Evolutionary conservation across 2,797 vertebrate species (phyloP), one percentile per base, ranked within the genome.

Genomic region (Pangasius djambal): DNA sequence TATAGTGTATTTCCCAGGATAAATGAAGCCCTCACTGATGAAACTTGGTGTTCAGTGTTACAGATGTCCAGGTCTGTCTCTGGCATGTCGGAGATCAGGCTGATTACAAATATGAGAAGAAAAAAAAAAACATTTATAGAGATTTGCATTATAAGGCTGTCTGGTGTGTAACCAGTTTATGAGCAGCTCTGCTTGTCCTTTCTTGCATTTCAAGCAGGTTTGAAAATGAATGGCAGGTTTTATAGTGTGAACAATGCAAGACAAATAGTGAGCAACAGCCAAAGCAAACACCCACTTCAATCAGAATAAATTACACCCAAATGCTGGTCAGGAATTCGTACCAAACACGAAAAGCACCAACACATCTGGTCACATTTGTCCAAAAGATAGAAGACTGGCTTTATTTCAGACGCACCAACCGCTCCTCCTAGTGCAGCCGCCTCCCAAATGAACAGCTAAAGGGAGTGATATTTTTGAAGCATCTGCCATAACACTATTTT

Each of bases 251-350:
- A 34, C 5, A 61, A 13, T 40, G 22, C 8, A 15, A 40, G 13
- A 57, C 34, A 59, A 12, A 40, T 25, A 34, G n/a, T 34, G 77
- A 79, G n/a, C 50, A 57, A 59, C 78, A 12, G 31, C 55, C 55
- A 61, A 61, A 82, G 15, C 57, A 61, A 61, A 40, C 57, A 61
- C 25, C 55, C 18, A 13, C 78, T 59, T 59, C 78, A 13, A 6
- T 59, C 31, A 25, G 78, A 59, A 12, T 82, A 22, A 82, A 82
- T 82, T 37, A 13, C 78, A 59, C 79, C 79, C 79, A 61, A 40
- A 82, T 61, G 79, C 79, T 82, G 57, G 55, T 37, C 2, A 82
- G 55, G 55, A 59, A 59, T 82, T 82, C 2, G 55, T 6, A 37
- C 79, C 20, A 40, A 61, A 82, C 34, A 57, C 7, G 7, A n/a